Percentiles rank a stretch among this genome's conserved stretches.
phyloP scores from a whole-genome alignment of 2,888 invertebrate genomes.

The Nemotelus pantherinus region DNA sequence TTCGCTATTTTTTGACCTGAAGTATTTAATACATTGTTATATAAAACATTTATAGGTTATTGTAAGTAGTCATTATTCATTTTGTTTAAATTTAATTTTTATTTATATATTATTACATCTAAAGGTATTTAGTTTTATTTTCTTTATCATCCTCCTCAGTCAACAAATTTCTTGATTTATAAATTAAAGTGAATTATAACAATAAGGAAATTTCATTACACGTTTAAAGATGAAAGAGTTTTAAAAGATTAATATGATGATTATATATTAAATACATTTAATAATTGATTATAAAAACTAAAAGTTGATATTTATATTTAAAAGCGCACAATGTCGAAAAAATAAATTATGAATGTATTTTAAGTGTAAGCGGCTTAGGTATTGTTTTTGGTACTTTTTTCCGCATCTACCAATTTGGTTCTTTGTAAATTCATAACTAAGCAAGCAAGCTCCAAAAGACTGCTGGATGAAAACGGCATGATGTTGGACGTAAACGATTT shows the following conservation, averaged over 20 bases:
- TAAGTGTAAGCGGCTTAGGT: too few relatives aligned
- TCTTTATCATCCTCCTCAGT: conserved; percentile 5
- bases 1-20: conserved; percentile 5
- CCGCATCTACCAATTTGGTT: too few relatives aligned
- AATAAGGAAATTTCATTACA: conserved; percentile 20
- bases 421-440: too few relatives aligned
- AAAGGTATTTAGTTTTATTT: conserved; percentile 23
- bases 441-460: too few relatives aligned
- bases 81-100: conserved; percentile 20
- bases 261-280: too few relatives aligned
- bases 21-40: conserved; percentile 35
- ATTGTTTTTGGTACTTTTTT: too few relatives aligned
- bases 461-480: too few relatives aligned
- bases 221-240: conserved; percentile 3
- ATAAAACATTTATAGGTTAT: conserved; percentile 44
- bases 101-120: conserved; percentile 20
- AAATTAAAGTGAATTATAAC: conserved; percentile 20
- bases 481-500: too few relatives aligned
- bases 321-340: too few relatives aligned
- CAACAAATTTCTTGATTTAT: neutral
- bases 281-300: too few relatives aligned
- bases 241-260: neutral
- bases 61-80: conserved; percentile 20
- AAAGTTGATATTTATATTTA: too few relatives aligned
- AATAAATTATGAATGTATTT: too few relatives aligned